Conservation (phyloP, 2,888 invertebrate genomes). For the Lycia hirtaria region DNA sequence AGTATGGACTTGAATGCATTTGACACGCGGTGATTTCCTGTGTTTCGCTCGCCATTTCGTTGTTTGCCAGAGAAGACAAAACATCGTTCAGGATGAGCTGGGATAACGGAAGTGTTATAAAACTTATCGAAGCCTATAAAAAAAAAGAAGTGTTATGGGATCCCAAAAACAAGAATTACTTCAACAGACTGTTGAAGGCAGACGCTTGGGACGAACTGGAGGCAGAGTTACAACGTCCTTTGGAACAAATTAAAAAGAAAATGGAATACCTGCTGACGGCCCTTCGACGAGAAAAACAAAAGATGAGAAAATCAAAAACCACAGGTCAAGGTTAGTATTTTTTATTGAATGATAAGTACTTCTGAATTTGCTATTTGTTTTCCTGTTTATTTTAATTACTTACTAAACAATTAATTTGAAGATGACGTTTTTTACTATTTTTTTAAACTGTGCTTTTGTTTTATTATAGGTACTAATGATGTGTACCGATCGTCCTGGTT, state of each 20-base stretch:
- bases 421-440: too few species aligned
- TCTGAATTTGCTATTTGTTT: not conserved
- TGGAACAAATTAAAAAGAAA: constrained; percentile 36
- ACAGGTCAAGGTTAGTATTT: too few species aligned
- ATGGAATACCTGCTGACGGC: constrained; percentile 36
- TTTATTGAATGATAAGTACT: constrained; percentile 32
- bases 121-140: constrained; percentile 38
- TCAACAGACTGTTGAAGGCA: constrained; percentile 33
- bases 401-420: constrained; percentile 1
- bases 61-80: constrained; percentile 11
- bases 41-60: too few species aligned
- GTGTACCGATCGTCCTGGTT: constrained; percentile 4
- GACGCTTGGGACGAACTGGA: constrained; percentile 35
- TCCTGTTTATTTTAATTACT: not conserved
- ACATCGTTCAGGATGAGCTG: constrained; percentile 33
- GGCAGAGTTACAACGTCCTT: constrained; percentile 28
- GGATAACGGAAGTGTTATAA: constrained; percentile 39
- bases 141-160: constrained; percentile 39
- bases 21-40: not conserved
- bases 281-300: constrained; percentile 33
- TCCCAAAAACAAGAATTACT: constrained; percentile 37
- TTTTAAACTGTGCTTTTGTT: too few species aligned
- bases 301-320: constrained; percentile 31
- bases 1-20: too few species aligned
- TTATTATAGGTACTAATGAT: constrained; percentile 2